phyloP scores from a whole-genome alignment of 2,797 vertebrate species.

The Aselliscus stoliczkanus region DNA sequence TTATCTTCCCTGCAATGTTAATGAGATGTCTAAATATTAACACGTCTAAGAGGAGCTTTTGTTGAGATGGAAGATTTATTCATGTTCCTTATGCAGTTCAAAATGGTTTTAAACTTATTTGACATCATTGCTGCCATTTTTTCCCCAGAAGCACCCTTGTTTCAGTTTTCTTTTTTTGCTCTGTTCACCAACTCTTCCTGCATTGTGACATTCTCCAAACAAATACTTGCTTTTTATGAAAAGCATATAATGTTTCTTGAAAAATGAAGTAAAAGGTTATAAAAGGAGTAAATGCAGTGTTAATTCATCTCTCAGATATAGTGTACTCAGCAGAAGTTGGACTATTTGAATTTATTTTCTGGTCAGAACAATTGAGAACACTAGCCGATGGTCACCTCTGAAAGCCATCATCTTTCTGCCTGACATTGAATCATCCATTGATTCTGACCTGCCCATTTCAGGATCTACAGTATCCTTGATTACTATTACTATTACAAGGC shows the following conservation, averaged over 20 bases:
- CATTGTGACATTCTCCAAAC: background rate
- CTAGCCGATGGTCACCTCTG: conserved; percentile 2
- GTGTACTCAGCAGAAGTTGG: background rate
- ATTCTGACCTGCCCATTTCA: background rate
- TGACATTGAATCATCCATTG: background rate
- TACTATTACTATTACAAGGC: no score
- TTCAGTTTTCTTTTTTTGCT: background rate
- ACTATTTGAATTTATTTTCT: conserved; percentile 36
- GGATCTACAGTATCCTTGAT: background rate
- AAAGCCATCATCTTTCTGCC: background rate
- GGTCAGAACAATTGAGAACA: background rate
- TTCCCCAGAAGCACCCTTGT: background rate
- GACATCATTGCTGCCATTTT: background rate
- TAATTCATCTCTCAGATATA: conserved; percentile 37
- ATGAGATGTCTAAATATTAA: background rate
- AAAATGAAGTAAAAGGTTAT: background rate
- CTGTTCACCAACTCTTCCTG: background rate
- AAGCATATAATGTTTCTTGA: background rate
- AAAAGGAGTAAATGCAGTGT: background rate
- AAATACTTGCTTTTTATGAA: background rate
- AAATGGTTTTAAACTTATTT: background rate
- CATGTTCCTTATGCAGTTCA: background rate
- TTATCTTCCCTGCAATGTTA: background rate
- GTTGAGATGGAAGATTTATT: background rate
- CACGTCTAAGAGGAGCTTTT: background rate